Evolutionary conservation across 2,888 invertebrate genomes (phyloP), one percentile per base, ranked within the genome.

Genomic region (Nematopogon swammerdamellus): DNA sequence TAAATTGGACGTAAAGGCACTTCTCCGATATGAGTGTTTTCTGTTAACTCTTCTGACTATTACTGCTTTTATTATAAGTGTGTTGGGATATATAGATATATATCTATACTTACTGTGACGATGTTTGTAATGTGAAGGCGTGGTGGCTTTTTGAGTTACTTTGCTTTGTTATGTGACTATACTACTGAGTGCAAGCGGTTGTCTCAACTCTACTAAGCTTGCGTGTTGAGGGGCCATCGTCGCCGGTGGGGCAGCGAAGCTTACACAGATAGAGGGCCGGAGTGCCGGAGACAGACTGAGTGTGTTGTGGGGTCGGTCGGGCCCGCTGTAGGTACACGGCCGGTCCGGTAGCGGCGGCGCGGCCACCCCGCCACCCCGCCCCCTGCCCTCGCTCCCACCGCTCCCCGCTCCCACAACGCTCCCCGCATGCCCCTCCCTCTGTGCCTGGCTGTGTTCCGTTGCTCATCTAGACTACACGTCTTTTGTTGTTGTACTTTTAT

Each of bases 371-470:
- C 58, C 58, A 62, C 61, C 64, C 46, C 18, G 46, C 25, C 18
- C 30, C 20, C 49, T 6, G n/a, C 20, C 18, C 36, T 45, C 44
- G 20, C 48, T 45, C 58, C 47, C 50, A 25, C 47, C 50, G 54
- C 54, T 51, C 52, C 54, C 53, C 59, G 62, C 64, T 67, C 68
- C 68, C 64, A 68, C 17, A 45, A 44, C 18, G 43, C 55, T 44
- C 44, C 48, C 48, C 51, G 68, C 70, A 68, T 69, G 69, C 66
- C 72, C 72, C 74, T 75, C 74, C 44, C 10, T 50, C 72, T 70
- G 71, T 74, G 79, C 77, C 79, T 79, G 76, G 79, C 79, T 79
- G 77, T 79, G 74, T 77, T 79, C 71, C 70, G 76, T 79, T 77
- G 79, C 79, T 76, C 76, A 79, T 75, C 72, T 76, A 77, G 75